Base-by-base conservation (phyloP, 2,888 invertebrate species). In the Xanthorhoe spadicearia region DNA sequence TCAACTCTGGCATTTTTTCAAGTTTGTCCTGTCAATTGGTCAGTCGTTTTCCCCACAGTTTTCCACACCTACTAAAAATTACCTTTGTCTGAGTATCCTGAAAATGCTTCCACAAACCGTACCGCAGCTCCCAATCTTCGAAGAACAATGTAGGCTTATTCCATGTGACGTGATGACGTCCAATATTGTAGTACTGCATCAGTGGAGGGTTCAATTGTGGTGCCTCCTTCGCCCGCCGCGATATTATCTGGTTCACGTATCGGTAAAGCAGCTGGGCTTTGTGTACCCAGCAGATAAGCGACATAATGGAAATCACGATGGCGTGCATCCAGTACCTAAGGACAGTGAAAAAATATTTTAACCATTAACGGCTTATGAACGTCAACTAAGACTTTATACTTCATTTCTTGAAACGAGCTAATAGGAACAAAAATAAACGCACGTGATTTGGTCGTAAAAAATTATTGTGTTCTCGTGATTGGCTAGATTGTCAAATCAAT, bases 161-260 rank as follows among this genome's bases (percentile, higher is more conserved):
- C 94, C 94, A 94, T 0, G 94, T 87, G 1, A 95, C 85, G 64
- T 95, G 94, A 74, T 94, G 94, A 13, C 90, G 84, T 0, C 94
- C 93, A 58, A 94, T 93, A 46, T 88, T 87, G 75, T 95, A 95
- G 18, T 80, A 79, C 0, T 88, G 82, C 74, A 90, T 88, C 43
- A 95, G 73, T 0, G 95, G 95, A 0, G 95, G 95, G 80, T 95
- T 95, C 5, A 95, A 80, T 74, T 95, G 94, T 0, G 95, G 95
- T 0, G 95, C 95, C 81, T 94, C 94, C 61, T 94, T 93, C 0
- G 95, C 94, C 35, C 95, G 87, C 46, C 92, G 83, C 43, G 93
- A 87, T 65, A 95, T 87, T 18, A 95, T 92, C 60, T 90, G 92
- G 66, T 94, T 93, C 0, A 95, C 91, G 71, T 95, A 95, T 1